Base-by-base conservation (phyloP, 2,888 invertebrate species). In the Pristionchus mayeri region DNA sequence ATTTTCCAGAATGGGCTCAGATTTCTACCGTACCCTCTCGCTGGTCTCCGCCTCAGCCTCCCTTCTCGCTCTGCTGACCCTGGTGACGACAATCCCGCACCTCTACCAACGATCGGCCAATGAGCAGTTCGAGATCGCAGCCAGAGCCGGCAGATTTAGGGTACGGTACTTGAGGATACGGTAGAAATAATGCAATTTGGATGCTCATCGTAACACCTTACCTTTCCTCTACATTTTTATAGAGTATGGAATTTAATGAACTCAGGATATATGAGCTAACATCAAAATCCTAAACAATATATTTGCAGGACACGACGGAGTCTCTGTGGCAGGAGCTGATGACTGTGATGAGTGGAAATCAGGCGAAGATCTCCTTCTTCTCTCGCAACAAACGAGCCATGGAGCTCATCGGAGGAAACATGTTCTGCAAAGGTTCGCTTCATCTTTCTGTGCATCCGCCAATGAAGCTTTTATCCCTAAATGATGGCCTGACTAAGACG, bases 331-430 rank as follows among this genome's bases (percentile, higher is more conserved):
- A 63, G 11, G 57, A 71, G 50, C 13, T 86, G 37, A 48, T 86
- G 37, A 24, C 52, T 24, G 50, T 54, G 27, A 9, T 71, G 11
- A 48, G 86, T 71, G 75, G 44, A 79, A 18, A 52, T 67, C 57
- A n/a, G 2, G 37, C 86, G 4, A 84, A 84, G 34, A 83, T 87
- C 37, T 86, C 85, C 75, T 91, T 87, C 86, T 91, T 90, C 88
- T 88, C 89, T 11, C 87, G 91, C 75, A 88, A 86, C 40, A 85
- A 85, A 63, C 85, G 89, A 85, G 86, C 82, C n/a, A 86, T 63
- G 30, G 81, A 85, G 57, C 88, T 87, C 86, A 85, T 87, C 81
- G 89, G 89, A 57, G 89, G 87, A 2, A 82, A 82, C 34, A 87
- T 85, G 18, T 89, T 89, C 87, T 89, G 89, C 82, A 88, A 86